These are phyloP conservation scores for Grapholita molesta DNA, from an alignment of 1,140 invertebrate species.

Conservation along the genomic window DNA sequence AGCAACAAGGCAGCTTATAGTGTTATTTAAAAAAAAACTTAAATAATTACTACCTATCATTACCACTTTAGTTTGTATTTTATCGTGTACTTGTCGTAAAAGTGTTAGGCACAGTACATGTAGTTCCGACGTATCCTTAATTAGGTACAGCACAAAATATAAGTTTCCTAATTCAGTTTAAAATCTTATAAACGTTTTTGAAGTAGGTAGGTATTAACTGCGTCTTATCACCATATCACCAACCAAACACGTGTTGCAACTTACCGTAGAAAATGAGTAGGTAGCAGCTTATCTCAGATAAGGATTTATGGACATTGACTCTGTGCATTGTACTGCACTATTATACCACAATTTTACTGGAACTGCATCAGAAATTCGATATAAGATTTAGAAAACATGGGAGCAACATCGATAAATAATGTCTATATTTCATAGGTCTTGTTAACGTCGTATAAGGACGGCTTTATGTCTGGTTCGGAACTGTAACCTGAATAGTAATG, in stretches of 20 bases:
- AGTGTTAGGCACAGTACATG: no score
- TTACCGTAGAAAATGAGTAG: constrained; percentile 14
- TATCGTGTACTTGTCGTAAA: no score
- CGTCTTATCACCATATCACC: background rate
- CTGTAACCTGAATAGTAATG: background rate
- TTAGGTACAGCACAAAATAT: no score
- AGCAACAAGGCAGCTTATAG: no score
- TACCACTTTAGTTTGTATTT: no score
- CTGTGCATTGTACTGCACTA: constrained; percentile 20
- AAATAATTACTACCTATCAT: no score
- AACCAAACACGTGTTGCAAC: constrained; percentile 21
- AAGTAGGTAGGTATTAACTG: no score
- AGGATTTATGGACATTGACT: constrained; percentile 28
- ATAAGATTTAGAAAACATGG: background rate
- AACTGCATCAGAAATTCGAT: background rate
- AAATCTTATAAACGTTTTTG: no score
- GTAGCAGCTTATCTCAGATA: constrained; percentile 35
- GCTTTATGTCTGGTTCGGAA: background rate
- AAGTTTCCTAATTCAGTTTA: no score
- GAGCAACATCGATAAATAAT: background rate
- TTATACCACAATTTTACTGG: background rate
- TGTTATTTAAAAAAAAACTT: no score
- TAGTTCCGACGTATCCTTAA: no score
- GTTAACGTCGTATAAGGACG: background rate
- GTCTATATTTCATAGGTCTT: constrained; percentile 1